A percentile compares a stretch with the other conserved stretches of the same genome.
Conservation (phyloP, 2,888 invertebrate genomes). For the Pemphredon lugubris region DNA sequence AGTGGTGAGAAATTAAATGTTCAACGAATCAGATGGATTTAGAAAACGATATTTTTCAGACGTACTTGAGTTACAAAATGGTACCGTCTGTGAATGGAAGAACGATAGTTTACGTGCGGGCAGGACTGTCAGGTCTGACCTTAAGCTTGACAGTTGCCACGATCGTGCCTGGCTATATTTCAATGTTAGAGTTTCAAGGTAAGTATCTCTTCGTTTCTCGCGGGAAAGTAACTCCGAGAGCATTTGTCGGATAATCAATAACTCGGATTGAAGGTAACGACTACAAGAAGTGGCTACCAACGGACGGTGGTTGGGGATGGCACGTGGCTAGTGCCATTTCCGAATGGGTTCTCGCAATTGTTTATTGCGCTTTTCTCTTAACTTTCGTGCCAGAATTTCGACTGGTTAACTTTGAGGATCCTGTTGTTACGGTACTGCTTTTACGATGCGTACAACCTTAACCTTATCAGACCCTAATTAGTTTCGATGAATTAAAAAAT, state of each 20-base stretch:
- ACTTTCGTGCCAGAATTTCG: conserved; percentile 83
- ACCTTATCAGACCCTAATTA: background rate
- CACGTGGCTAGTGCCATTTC: conserved; percentile 82
- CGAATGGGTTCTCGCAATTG: conserved; percentile 83
- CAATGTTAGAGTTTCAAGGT: conserved; percentile 73
- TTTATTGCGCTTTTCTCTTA: conserved; percentile 82
- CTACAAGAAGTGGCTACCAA: conserved; percentile 81
- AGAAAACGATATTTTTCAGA: conserved; percentile 62
- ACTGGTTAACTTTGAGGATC: conserved; percentile 68
- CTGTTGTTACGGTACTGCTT: conserved; percentile 65
- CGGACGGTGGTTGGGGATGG: conserved; percentile 82
- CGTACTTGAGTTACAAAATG: conserved; percentile 76
- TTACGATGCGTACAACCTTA: too few relatives aligned
- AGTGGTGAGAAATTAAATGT: too few relatives aligned
- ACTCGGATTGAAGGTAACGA: too few relatives aligned
- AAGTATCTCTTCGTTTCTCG: conserved; percentile 35
- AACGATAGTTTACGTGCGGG: conserved; percentile 70
- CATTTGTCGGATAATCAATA: too few relatives aligned
- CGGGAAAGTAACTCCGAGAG: too few relatives aligned
- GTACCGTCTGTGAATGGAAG: conserved; percentile 70
- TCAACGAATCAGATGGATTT: background rate
- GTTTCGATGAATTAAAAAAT: background rate
- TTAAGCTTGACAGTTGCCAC: conserved; percentile 68
- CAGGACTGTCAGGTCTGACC: conserved; percentile 66
- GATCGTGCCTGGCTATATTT: conserved; percentile 70